Base-by-base conservation (phyloP, 2,113 vertebrate species). In the Catharus fuscescens region DNA sequence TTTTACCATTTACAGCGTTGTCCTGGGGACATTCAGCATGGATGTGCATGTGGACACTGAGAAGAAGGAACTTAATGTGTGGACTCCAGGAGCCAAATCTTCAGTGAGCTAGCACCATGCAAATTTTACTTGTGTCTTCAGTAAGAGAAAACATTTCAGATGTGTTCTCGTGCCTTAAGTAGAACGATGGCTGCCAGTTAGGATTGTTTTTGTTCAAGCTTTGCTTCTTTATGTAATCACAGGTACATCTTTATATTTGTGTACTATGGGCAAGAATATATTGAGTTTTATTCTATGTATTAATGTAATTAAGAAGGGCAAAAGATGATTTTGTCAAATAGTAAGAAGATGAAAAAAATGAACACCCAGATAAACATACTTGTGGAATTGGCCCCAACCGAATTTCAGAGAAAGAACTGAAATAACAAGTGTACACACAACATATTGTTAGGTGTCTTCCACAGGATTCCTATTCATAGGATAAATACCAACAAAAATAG, bases 31-130 rank as follows among this genome's bases (percentile, higher is more conserved):
- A 61, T 45, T 61, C 34, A 61, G 16, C 20, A 14, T 0, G 1
- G 34, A 23, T 38, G 16, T 2, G 1, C 4, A 0, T 8, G 5
- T 18, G 10, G 59, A 54, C 34, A 42, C 17, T 0, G 1, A 70
- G 48, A 72, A 42, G 16, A 40, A 65, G 38, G 28, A 88, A 42
- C 13, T 64, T 45, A 17, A 62, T 48, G 21, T 32, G 6, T 47
- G 60, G 64, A 36, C 25, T 73, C 25, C 84, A 1, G 2, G 44
- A 47, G 9, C 10, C 40, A 76, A 71, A 56, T 54, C 4, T 48
- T 66, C 52, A 0, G 1, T 50, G 59, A 57, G 8, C 24, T 34
- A 82, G 12, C 45, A 47, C 34, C 1, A 1, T 16, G 32, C 57
- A 59, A 69, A 36, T 79, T 74, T 64, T 44, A 23, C 26, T 52